phyloP scores from a whole-genome alignment of 2,113 vertebrate genomes.

The Dromaius novaehollandiae region DNA sequence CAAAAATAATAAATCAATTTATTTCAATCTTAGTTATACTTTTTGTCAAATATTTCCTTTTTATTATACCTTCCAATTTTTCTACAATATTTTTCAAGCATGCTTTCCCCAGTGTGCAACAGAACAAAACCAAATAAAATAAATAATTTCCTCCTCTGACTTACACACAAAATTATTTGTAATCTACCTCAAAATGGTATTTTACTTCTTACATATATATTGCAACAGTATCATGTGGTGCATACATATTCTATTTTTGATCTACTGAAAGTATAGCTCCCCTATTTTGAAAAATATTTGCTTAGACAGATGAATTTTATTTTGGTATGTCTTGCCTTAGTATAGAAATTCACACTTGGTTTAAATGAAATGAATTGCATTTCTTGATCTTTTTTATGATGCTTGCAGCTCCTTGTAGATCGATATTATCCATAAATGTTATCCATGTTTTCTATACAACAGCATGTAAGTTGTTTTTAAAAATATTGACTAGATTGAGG shows the following conservation, averaged over 20 bases:
- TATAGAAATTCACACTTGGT: not conserved
- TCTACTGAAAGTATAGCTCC: not conserved
- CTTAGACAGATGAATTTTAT: not conserved
- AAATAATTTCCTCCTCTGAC: not conserved
- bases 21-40: not conserved
- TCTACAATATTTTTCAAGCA: not conserved
- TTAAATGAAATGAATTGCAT: not conserved
- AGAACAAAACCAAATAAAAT: not conserved
- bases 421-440: not conserved
- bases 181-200: not conserved
- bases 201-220: not conserved
- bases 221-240: not conserved
- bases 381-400: not conserved
- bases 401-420: not conserved
- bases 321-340: not conserved
- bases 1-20: not conserved
- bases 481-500: not conserved
- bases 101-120: not conserved
- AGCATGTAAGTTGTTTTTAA: not conserved
- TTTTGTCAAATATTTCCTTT: not conserved
- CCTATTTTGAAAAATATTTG: not conserved
- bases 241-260: not conserved
- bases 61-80: not conserved
- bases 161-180: not conserved
- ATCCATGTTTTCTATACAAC: not conserved